Conservation (phyloP, 2,113 vertebrate genomes). For the Osmerus mordax region DNA sequence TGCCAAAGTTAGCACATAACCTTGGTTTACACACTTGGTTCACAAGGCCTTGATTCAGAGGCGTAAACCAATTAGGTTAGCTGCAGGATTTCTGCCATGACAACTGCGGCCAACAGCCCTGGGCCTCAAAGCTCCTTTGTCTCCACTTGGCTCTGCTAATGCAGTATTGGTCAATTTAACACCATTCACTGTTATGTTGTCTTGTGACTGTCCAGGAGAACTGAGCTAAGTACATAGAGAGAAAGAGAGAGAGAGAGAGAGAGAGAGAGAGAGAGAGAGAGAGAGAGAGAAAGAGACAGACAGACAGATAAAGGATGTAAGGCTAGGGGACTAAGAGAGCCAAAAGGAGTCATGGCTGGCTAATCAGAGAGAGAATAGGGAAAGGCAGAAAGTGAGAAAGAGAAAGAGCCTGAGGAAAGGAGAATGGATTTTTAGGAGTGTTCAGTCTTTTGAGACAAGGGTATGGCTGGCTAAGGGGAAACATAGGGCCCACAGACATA, state of each 20-base stretch:
- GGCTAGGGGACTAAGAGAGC: not conserved
- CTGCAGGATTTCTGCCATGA: not conserved
- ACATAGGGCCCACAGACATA: too few relatives aligned
- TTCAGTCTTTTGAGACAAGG: too few relatives aligned
- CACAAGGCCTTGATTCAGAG: not conserved
- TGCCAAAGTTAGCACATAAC: too few relatives aligned
- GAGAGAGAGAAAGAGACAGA: not conserved
- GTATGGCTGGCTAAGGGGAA: too few relatives aligned
- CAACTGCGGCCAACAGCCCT: not conserved
- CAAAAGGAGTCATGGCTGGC: too few relatives aligned
- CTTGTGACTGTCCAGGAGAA: not conserved
- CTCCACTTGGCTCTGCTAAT: slow-evolving; percentile 11
- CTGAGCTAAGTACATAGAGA: not conserved
- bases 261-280: not conserved
- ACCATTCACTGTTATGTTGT: not conserved
- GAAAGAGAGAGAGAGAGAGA: not conserved
- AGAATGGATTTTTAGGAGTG: not conserved
- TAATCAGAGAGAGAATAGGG: too few relatives aligned
- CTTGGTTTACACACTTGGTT: too few relatives aligned
- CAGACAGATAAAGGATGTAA: not conserved
- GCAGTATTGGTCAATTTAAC: slow-evolving; percentile 11
- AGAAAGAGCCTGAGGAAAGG: not conserved
- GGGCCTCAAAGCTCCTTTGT: slow-evolving; percentile 9
- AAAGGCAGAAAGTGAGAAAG: not conserved
- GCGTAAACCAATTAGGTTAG: not conserved